A percentile compares a stretch with the other conserved stretches of the same genome.
Evolutionary conservation across 2,888 invertebrate species (phyloP).

Genomic region (Limnephilus rhombicus): DNA sequence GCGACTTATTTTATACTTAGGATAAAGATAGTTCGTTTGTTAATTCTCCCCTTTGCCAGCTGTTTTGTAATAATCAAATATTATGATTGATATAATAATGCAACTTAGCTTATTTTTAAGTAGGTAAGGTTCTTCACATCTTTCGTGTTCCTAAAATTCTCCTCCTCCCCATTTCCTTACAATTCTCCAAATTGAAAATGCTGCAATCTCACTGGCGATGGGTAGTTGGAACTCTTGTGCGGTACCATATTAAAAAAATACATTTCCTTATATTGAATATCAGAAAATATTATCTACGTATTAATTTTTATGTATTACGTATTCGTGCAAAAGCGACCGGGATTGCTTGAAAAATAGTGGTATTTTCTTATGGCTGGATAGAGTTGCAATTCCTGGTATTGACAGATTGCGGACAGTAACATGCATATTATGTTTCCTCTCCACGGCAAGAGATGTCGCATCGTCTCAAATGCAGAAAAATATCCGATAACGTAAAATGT

Average conservation of each 20-base stretch:
- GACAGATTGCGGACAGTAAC: conserved; percentile 50
- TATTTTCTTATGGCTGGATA: neutral
- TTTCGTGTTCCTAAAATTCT: no score
- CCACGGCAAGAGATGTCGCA: conserved; percentile 30
- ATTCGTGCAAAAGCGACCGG: neutral
- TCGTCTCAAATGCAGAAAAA: conserved; percentile 47
- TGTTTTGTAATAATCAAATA: no score
- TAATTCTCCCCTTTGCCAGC: no score
- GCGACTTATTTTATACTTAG: no score
- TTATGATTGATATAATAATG: neutral
- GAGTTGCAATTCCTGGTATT: conserved; percentile 43
- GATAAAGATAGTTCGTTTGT: no score
- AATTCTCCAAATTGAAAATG: neutral
- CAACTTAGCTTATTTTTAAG: neutral
- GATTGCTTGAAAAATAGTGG: neutral
- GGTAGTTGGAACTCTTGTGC: no score
- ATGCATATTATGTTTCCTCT: conserved; percentile 42
- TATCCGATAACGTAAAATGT: conserved; percentile 35
- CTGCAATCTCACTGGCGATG: no score
- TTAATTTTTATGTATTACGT: neutral
- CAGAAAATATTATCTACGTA: neutral
- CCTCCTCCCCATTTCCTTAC: no score
- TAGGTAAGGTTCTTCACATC: no score
- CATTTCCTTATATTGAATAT: neutral
- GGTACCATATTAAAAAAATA: no score